These are phyloP conservation scores for Cyanistes caeruleus DNA, from an alignment of 2,113 vertebrate genomes.

Conservation along the genomic window DNA sequence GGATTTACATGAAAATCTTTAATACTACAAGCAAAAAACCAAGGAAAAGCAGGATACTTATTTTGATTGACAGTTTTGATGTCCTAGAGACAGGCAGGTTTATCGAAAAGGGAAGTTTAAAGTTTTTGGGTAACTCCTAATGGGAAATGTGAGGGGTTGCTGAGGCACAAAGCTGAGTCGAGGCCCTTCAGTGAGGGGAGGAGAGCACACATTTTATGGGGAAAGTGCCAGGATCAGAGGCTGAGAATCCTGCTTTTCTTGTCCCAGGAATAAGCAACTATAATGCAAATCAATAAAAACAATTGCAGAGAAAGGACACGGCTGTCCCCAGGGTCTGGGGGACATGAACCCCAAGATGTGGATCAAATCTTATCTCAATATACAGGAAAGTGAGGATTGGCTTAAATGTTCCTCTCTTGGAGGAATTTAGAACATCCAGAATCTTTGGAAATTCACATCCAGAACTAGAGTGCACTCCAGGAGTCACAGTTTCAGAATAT, in stretches of 20 bases:
- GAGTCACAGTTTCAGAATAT: neutral
- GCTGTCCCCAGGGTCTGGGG: neutral
- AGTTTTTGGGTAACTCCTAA: neutral
- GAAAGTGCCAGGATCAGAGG: neutral
- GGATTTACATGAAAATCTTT: neutral
- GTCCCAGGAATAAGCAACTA: neutral
- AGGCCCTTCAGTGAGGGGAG: neutral
- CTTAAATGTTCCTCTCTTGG: neutral
- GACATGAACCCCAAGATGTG: neutral
- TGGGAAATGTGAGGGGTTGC: neutral
- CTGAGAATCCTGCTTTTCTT: neutral
- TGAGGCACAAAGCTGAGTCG: neutral
- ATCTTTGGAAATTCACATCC: neutral
- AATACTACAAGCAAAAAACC: neutral
- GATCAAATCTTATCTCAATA: neutral
- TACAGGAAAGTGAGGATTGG: neutral
- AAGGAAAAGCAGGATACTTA: neutral
- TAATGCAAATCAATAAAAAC: neutral
- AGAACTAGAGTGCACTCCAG: neutral
- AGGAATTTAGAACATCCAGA: neutral
- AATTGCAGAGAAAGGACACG: neutral
- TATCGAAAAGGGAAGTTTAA: neutral
- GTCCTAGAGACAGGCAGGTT: neutral
- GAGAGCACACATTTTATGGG: accelerated
- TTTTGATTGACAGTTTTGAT: neutral